Evolutionary conservation across 1,140 invertebrate species (phyloP), one percentile per base, ranked within the genome.

Genomic region (Odontomachus brunneus): DNA sequence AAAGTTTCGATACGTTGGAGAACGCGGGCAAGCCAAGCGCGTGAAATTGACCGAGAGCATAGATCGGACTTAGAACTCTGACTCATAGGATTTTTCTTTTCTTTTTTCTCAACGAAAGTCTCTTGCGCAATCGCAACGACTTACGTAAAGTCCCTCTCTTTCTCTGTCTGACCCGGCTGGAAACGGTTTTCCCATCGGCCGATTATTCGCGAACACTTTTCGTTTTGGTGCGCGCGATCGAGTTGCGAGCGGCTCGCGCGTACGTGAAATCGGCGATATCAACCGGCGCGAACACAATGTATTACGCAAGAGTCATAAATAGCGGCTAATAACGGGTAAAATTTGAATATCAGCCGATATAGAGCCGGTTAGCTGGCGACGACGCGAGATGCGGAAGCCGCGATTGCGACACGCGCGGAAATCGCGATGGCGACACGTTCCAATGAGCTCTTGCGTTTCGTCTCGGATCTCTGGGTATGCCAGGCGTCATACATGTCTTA

Each of bases 171-270:
- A 3, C 22, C n/a, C 33, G 38, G 3, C 9, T 44, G 9, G 59
- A 80, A 80, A 80, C 24, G 75, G 57, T 80, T 69, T 57, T 80
- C 26, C n/a, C 51, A 57, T 80, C 26, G 38, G 38, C n/a, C 51
- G 12, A 22, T 59, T 67, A 67, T 78, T 48, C 51, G 75, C 29
- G 33, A 26, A 26, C 57, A 48, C 48, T 80, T 53, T 26, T 53
- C 9, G n/a, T 63, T 76, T 75, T 55, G 74, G 62, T 38, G 15
- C 5, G 29, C 74, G 62, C 29, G 74, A 66, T 75, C 73, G 44
- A 19, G 29, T 29, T 55, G 48, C 7, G 53, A 67, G n/a, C 29
- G 33, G 49, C 26, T 57, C 38, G 48, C 7, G 67, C 53, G n/a
- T 17, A 22, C 57, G 49, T 49, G 49, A 69, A 78, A 67, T 69